A percentile compares a stretch with the other conserved stretches of the same genome.
Conservation (phyloP, 2,797 vertebrate genomes). For the Sus cebifrons region DNA sequence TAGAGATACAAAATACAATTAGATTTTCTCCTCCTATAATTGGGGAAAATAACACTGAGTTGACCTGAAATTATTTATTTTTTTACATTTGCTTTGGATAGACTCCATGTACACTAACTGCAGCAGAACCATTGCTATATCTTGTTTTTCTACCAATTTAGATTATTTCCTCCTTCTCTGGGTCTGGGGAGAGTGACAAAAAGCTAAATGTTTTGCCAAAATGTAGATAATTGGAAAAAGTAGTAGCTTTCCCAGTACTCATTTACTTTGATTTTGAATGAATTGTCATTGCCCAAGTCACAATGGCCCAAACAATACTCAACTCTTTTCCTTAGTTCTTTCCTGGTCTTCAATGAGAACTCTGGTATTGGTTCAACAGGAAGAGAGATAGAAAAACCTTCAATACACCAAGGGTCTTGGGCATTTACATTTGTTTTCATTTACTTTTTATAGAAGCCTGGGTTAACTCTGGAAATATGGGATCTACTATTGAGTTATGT, state of each 20-base stretch:
- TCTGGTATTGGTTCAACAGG: background rate
- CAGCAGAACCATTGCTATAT: background rate
- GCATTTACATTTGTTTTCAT: background rate
- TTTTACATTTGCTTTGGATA: background rate
- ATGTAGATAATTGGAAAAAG: background rate
- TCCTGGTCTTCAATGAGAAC: background rate
- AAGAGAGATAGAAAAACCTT: background rate
- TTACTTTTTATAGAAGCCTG: background rate
- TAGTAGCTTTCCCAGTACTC: background rate
- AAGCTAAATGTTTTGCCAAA: background rate
- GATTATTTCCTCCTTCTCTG: background rate
- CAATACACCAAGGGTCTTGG: background rate
- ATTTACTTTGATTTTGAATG: slow-evolving; percentile 31
- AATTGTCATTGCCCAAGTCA: background rate
- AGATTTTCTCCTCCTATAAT: background rate
- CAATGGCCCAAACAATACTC: background rate
- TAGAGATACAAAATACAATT: background rate
- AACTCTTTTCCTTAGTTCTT: background rate
- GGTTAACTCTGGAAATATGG: background rate
- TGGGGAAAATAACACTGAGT: background rate
- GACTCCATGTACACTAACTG: background rate
- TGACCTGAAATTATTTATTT: background rate
- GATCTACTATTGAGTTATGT: background rate
- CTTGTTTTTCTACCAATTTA: slow-evolving; percentile 1
- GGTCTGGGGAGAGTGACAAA: background rate